A percentile compares a stretch with the other conserved stretches of the same genome.
These are phyloP conservation scores for Phainopepla nitens DNA, from an alignment of 2,113 vertebrate species.

Conservation along the genomic window DNA sequence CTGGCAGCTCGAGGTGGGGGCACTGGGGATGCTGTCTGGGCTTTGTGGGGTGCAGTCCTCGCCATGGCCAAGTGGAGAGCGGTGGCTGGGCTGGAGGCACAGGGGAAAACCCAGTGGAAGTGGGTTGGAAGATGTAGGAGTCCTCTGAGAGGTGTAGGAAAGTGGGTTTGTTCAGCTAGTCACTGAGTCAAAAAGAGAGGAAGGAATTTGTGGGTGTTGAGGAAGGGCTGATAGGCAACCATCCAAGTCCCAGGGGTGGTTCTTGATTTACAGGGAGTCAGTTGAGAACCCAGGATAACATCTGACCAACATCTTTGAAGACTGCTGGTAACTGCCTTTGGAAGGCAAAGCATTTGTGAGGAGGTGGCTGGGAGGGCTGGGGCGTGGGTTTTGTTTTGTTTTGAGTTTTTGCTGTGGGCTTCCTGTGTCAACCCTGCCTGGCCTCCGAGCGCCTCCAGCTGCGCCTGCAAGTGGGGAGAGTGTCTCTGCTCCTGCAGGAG, in stretches of 20 bases:
- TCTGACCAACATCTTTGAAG: neutral
- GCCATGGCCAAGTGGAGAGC: neutral
- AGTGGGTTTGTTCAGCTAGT: neutral
- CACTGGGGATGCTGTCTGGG: accelerated
- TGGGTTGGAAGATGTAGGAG: neutral
- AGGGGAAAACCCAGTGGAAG: neutral
- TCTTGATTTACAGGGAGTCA: neutral
- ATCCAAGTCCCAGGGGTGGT: accelerated
- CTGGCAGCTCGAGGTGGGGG: accelerated
- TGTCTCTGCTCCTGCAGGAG: neutral
- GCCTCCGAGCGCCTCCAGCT: neutral
- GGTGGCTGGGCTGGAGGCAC: neutral
- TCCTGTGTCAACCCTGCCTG: neutral
- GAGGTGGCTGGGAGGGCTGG: neutral
- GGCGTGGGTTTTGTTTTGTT: neutral
- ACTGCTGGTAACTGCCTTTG: neutral
- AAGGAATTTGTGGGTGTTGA: neutral
- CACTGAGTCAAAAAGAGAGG: neutral
- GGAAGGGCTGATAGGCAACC: neutral
- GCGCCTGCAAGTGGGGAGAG: accelerated
- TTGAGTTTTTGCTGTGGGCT: neutral
- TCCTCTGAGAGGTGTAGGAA: neutral
- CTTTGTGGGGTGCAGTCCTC: accelerated
- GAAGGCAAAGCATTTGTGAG: neutral
- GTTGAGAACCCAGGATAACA: neutral